Conservation (phyloP, 1,140 invertebrate species). For the Holotrichia oblita region DNA sequence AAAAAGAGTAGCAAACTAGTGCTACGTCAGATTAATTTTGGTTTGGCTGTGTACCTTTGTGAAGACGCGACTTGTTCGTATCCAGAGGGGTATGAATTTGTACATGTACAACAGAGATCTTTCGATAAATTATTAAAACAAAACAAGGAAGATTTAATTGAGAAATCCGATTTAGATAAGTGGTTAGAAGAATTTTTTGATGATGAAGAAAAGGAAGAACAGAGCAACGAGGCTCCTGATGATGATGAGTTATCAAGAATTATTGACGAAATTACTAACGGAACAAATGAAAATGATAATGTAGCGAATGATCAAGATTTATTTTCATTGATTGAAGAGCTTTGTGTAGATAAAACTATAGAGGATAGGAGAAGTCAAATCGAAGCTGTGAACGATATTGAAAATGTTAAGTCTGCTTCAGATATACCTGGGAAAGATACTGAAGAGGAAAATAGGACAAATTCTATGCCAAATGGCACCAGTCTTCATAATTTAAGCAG, state of each 20-base stretch:
- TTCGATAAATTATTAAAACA: not conserved
- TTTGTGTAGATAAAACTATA: not conserved
- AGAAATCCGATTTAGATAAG: constrained; percentile 17
- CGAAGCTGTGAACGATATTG: not conserved
- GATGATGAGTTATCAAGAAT: constrained; percentile 10
- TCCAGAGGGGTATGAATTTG: constrained; percentile 10
- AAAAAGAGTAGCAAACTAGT: constrained; percentile 9
- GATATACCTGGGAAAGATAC: not conserved
- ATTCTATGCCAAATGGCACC: no score
- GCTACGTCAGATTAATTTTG: constrained; percentile 16
- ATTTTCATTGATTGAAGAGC: not conserved
- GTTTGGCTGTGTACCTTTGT: constrained; percentile 17
- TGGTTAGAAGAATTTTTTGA: constrained; percentile 6
- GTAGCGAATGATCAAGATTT: not conserved
- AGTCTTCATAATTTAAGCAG: no score
- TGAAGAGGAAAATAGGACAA: not conserved
- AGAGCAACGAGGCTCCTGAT: not conserved
- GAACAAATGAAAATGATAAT: not conserved
- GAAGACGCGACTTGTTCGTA: not conserved
- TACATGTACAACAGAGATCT: not conserved
- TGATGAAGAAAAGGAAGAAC: not conserved
- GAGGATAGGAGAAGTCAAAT: not conserved
- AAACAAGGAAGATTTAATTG: not conserved
- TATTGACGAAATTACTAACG: not conserved
- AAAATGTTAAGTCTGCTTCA: not conserved